Evolutionary conservation across 64 coral and sea anemone genomes (phyloP).

Genomic region (Astreopora myriophthalma): DNA sequence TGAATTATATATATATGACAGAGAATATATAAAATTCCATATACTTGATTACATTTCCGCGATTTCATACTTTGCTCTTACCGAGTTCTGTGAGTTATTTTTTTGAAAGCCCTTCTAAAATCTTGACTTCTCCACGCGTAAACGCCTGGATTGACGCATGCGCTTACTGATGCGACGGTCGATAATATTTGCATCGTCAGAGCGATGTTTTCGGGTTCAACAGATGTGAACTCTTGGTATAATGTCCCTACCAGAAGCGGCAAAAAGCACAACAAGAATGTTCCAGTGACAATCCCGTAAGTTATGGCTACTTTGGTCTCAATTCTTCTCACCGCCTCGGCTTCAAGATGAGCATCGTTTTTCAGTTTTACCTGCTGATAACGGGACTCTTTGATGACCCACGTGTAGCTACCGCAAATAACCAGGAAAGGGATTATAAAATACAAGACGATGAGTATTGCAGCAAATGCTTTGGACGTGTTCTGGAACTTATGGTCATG

Average conservation of each 20-base stretch:
- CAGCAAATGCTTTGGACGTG: slow-evolving; percentile 28
- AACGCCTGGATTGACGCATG: slow-evolving; percentile 53
- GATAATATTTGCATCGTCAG: slow-evolving; percentile 39
- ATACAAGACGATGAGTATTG: not conserved
- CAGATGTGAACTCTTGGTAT: slow-evolving; percentile 31
- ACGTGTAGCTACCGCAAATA: slow-evolving; percentile 30
- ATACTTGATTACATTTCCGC: no score
- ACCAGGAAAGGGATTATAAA: slow-evolving; percentile 30
- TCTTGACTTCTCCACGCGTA: slow-evolving; percentile 66
- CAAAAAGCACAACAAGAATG: slow-evolving; percentile 54
- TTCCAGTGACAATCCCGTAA: slow-evolving; percentile 25
- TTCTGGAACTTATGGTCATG: not conserved
- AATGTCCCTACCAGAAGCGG: slow-evolving; percentile 47
- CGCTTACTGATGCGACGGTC: not conserved
- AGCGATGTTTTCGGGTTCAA: not conserved
- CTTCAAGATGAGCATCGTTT: slow-evolving; percentile 18
- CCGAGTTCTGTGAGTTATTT: not conserved
- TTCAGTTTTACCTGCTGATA: slow-evolving; percentile 26
- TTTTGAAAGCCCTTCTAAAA: slow-evolving; percentile 68
- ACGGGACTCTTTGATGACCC: slow-evolving; percentile 56
- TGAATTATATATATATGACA: no score
- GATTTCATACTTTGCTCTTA: not conserved
- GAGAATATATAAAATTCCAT: no score
- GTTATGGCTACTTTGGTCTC: slow-evolving; percentile 54
- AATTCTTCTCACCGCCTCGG: not conserved